Percentiles rank a stretch among this genome's conserved stretches.
Evolutionary conservation across 2,888 invertebrate genomes (phyloP).

Genomic region (Polyploca ridens): DNA sequence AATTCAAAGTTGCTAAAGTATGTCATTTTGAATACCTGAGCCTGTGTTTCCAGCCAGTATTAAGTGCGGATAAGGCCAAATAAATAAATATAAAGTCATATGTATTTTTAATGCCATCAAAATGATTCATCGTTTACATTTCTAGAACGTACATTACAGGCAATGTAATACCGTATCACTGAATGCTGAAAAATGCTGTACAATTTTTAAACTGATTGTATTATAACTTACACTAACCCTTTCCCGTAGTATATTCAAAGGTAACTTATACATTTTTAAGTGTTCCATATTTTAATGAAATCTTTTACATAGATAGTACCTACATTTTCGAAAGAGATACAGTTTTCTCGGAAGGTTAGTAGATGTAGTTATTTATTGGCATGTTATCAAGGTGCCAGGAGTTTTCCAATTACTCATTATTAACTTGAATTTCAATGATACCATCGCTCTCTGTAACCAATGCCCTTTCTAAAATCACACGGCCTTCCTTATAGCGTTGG

Average conservation of each 20-base stretch:
- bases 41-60: no score
- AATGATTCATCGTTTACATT: background rate
- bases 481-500: conserved; percentile 98
- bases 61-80: no score
- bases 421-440: conserved; percentile 78
- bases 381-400: background rate
- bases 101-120: background rate
- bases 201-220: background rate
- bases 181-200: background rate
- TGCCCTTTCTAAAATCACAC: conserved; percentile 97
- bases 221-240: background rate
- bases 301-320: background rate
- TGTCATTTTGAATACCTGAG: background rate
- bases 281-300: background rate
- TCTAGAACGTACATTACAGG: background rate
- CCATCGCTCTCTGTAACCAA: conserved; percentile 98
- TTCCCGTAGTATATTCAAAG: background rate
- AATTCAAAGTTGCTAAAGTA: no score
- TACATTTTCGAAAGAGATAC: no score
- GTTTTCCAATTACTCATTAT: conserved; percentile 55
- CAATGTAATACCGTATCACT: no score
- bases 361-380: background rate
- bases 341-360: background rate
- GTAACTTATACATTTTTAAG: background rate
- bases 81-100: no score